Base-by-base conservation (phyloP, 2,797 vertebrate genomes). In the Lates japonicus region DNA sequence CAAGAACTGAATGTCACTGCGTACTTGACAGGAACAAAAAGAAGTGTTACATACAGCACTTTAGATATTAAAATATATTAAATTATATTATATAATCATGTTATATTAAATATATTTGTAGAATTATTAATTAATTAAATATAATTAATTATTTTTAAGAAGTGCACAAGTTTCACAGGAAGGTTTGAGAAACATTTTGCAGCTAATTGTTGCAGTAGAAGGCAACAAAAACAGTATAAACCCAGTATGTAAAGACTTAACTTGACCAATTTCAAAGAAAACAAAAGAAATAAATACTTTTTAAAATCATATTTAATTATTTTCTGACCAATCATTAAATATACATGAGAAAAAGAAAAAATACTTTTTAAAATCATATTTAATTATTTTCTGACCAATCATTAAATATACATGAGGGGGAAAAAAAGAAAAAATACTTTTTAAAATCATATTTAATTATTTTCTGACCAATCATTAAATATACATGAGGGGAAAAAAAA, bases 1-100 rank as follows among this genome's bases (percentile, higher is more conserved):
- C 41, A 96, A 37, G 76, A 95, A 90, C 69, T 66, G 4, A 4
- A 90, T 9, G 0, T 86, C 83, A 4, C 77, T 52, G n/a, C 25
- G 51, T 1, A 77, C 93, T 95, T 33, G 1, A 48, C 0, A 9
- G 58, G 46, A 58, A 69, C 0, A 52, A 9, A 39, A 25, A 55
- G 2, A 35, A 5, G 19, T 6, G n/a, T n/a, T 12, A 55, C 7
- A n/a, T n/a, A 16, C 39, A 39, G 35, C 22, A 31, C 25, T 20
- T 4, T 5, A 33, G 17, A 20, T 19, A 14, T 35, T 3, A 41
- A 7, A 37, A 64, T 2, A 22, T 14, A n/a, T n/a, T n/a, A n/a
- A n/a, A n/a, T n/a, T n/a, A n/a, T n/a, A n/a, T n/a, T n/a, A 29
- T 29, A 29, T 29, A 29, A 29, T 29, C 25, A 29, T 29, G 25